Percentiles rank a stretch among this genome's conserved stretches.
Conservation (phyloP, 2,888 invertebrate species). For the Diadegma fenestrale region DNA sequence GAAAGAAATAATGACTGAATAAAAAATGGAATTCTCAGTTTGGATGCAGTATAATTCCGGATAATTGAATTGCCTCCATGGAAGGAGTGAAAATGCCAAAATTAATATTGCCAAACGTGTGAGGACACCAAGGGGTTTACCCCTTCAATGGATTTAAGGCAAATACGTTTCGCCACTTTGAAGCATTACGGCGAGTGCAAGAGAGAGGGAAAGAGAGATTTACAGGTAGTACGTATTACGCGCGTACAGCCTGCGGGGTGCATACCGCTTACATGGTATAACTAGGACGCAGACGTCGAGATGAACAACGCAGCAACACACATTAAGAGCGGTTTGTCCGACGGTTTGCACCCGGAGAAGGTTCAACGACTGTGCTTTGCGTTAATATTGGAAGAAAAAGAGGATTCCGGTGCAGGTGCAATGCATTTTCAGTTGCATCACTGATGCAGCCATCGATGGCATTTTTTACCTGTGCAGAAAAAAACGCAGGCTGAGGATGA, state of each 20-base stretch:
- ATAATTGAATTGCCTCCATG: slow-evolving; percentile 33
- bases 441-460: not conserved
- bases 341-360: slow-evolving; percentile 18
- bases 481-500: not conserved
- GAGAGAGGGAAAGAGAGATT: slow-evolving; percentile 45
- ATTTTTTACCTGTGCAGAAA: not conserved
- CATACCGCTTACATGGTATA: slow-evolving; percentile 50
- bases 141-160: slow-evolving; percentile 13
- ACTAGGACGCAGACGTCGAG: slow-evolving; percentile 39
- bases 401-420: slow-evolving; percentile 24
- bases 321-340: slow-evolving; percentile 35
- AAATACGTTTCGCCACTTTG: not conserved
- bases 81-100: slow-evolving; percentile 45
- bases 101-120: slow-evolving; percentile 55
- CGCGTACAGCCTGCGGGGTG: slow-evolving; percentile 47
- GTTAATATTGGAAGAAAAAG: not conserved
- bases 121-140: slow-evolving; percentile 19
- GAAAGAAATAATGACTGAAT: not conserved
- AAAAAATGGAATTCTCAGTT: slow-evolving; percentile 20
- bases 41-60: not conserved
- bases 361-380: slow-evolving; percentile 18
- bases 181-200: slow-evolving; percentile 2
- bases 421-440: slow-evolving; percentile 8
- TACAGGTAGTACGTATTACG: slow-evolving; percentile 59
- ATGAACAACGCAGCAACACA: slow-evolving; percentile 18